Base-by-base conservation (phyloP, 2,113 vertebrate genomes). In the Gallinago paraguaiae region DNA sequence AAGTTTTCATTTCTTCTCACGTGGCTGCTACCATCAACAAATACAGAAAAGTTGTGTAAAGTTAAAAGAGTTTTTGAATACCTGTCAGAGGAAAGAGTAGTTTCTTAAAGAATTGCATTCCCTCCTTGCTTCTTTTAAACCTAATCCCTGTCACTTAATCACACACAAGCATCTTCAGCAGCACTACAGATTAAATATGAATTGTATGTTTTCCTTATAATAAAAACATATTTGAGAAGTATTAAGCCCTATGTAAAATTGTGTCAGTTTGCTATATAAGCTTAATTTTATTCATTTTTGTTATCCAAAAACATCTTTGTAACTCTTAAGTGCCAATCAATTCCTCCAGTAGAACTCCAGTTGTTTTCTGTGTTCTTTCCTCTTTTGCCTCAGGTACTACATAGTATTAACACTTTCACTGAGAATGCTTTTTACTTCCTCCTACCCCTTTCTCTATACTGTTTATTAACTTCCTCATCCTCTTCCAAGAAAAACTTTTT, bases 31-130 rank as follows among this genome's bases (percentile, higher is more conserved):
- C 8, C 4, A 60, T 13, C 33, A 65, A 56, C 22, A 78, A 54
- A 24, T 2, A 64, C 0, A 0, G 28, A 77, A 69, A 45, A 78
- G 54, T 9, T n/a, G 5, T 35, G 3, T 37, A 4, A 87, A 67
- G 41, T 37, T 37, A 51, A 35, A 72, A 56, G 20, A 63, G 19
- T 60, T 63, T 87, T 13, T 16, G 20, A 64, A 65, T 16, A 31
- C 8, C 7, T 27, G 15, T 23, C 35, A 54, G 31, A 80, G 24
- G 27, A 72, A 63, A 39, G 24, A 41, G 19, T 6, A 63, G 4
- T 35, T 87, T 35, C 48, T 59, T 18, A 63, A 72, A 20, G 16
- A 63, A 63, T 14, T 64, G 33, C 3, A 67, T 67, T 68, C 30
- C 37, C 31, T 82, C 16, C 39, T 22, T 84, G 20, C 28, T 68